Conservation (phyloP, 1,140 invertebrate species). For the Micrasema longulum region DNA sequence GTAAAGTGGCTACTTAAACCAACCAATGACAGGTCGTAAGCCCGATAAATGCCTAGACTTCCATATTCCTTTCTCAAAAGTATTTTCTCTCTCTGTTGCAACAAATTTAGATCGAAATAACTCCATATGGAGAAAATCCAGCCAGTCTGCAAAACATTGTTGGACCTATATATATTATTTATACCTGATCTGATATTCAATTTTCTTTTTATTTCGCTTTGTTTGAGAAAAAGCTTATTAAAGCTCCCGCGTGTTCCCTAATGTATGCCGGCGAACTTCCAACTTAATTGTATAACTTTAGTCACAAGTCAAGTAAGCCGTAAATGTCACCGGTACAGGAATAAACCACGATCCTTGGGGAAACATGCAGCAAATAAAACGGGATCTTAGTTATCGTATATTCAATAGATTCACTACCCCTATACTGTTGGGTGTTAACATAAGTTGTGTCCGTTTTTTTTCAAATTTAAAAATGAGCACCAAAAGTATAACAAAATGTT, state of each 20-base stretch:
- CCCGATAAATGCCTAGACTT: too few species aligned
- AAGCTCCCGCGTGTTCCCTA: neutral
- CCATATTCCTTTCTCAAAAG: too few species aligned
- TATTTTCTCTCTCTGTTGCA: too few species aligned
- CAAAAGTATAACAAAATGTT: neutral
- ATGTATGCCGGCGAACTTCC: neutral
- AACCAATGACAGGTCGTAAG: too few species aligned
- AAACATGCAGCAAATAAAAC: neutral
- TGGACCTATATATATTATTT: too few species aligned
- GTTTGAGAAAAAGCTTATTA: neutral
- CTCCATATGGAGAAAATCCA: too few species aligned
- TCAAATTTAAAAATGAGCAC: neutral
- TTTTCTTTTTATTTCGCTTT: too few species aligned
- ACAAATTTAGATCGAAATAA: too few species aligned
- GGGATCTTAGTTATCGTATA: neutral
- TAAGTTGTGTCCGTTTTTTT: neutral
- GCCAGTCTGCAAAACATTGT: too few species aligned
- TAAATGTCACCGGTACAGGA: neutral
- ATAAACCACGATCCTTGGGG: neutral
- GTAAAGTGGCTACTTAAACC: too few species aligned
- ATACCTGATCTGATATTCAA: too few species aligned
- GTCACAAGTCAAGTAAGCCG: neutral
- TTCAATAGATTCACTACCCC: neutral
- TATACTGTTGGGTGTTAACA: too few species aligned
- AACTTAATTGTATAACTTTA: slow-evolving; percentile 18